Conservation (phyloP, 2,797 vertebrate species). For the Falco berigora region DNA sequence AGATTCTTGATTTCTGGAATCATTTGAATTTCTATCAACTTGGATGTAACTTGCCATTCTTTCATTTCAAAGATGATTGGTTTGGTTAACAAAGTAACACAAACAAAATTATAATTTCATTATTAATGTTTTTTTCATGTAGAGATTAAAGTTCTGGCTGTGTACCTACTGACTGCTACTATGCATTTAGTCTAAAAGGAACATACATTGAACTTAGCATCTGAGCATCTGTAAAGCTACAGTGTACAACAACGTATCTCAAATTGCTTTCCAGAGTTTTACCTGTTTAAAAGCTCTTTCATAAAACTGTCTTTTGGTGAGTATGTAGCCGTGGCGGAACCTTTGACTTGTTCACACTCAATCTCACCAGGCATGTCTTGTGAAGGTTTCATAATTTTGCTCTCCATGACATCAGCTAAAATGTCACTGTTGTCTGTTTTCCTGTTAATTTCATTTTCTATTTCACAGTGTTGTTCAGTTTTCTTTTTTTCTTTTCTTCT, state of each 20-base stretch:
- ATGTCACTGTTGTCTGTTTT: slow-evolving; percentile 63
- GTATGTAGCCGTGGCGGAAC: slow-evolving; percentile 54
- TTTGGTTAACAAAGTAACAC: slow-evolving; percentile 63
- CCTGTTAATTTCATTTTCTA: slow-evolving; percentile 69
- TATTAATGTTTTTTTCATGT: background rate
- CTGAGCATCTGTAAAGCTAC: background rate
- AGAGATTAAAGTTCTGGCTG: slow-evolving; percentile 23
- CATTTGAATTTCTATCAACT: slow-evolving; percentile 50
- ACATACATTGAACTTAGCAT: background rate
- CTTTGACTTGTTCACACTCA: slow-evolving; percentile 49
- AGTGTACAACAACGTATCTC: background rate
- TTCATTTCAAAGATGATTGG: slow-evolving; percentile 70
- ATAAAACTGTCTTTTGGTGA: slow-evolving; percentile 83
- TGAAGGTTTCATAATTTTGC: slow-evolving; percentile 26
- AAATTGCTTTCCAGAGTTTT: background rate
- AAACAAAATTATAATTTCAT: slow-evolving; percentile 55
- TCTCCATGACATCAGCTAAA: background rate
- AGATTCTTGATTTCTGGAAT: slow-evolving; percentile 24
- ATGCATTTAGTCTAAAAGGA: background rate
- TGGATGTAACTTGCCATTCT: slow-evolving; percentile 54
- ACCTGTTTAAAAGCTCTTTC: slow-evolving; percentile 88
- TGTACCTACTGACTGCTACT: background rate
- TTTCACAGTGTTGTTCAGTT: slow-evolving; percentile 73
- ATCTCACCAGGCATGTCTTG: background rate
- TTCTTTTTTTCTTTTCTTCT: slow-evolving; percentile 88